Evolutionary conservation across 2,797 vertebrate genomes (phyloP).

Genomic region (Etheostoma perlongum): DNA sequence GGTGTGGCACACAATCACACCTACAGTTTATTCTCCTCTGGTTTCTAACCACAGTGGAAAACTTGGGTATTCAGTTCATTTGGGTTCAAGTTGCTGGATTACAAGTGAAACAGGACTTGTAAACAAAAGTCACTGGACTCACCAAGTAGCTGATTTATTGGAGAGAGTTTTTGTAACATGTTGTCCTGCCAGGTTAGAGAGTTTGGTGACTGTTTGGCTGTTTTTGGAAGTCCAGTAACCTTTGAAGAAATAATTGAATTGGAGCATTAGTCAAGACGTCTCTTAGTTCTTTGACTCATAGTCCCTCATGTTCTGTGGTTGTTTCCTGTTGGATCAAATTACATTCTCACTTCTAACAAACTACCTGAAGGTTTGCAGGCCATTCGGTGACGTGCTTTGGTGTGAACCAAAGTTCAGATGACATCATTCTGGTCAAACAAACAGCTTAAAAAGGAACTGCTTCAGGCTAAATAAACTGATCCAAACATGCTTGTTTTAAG

Average conservation of each 20-base stretch:
- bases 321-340: slow-evolving; percentile 34
- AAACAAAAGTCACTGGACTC: slow-evolving; percentile 36
- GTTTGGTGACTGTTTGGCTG: neutral
- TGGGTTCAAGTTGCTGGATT: slow-evolving; percentile 24
- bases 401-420: slow-evolving; percentile 41
- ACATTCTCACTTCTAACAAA: slow-evolving; percentile 20
- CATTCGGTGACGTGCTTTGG: slow-evolving; percentile 20
- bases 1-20: slow-evolving; percentile 29
- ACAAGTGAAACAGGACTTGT: slow-evolving; percentile 20
- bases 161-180: neutral
- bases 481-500: neutral
- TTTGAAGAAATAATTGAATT: neutral
- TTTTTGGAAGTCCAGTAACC: neutral
- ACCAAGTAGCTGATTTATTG: neutral
- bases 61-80: slow-evolving; percentile 23
- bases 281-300: slow-evolving; percentile 10
- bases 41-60: slow-evolving; percentile 34
- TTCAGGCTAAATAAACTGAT: slow-evolving; percentile 33
- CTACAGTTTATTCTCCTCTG: slow-evolving; percentile 6
- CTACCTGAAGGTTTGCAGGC: slow-evolving; percentile 9
- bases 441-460: slow-evolving; percentile 17
- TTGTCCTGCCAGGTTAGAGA: slow-evolving; percentile 7
- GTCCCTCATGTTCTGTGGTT: slow-evolving; percentile 15
- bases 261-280: neutral
- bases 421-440: slow-evolving; percentile 37